These are phyloP conservation scores for Beaufortia kweichowensis DNA, from an alignment of 2,113 vertebrate species.

Conservation along the genomic window DNA sequence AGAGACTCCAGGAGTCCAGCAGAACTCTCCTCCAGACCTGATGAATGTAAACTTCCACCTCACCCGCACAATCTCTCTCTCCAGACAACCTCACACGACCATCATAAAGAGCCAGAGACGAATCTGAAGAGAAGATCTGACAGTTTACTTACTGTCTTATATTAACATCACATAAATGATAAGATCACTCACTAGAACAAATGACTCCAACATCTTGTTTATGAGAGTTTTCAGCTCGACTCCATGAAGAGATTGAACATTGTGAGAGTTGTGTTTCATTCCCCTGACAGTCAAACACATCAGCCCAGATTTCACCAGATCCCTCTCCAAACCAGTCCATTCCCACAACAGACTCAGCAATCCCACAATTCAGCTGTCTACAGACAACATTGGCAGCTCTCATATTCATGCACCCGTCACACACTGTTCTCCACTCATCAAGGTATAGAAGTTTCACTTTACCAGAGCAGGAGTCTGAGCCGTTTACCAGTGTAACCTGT, in stretches of 20 bases:
- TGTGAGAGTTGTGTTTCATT: background rate
- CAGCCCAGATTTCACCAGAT: conserved; percentile 1
- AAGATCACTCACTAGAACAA: conserved; percentile 37
- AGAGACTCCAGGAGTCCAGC: conserved; percentile 43
- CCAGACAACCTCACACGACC: conserved; percentile 44
- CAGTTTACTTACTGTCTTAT: background rate
- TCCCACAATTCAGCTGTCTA: background rate
- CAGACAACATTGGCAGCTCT: background rate
- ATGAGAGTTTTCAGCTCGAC: conserved; percentile 27
- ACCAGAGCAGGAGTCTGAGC: conserved; percentile 35
- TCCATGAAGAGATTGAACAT: conserved; percentile 4
- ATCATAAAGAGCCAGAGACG: conserved; percentile 38
- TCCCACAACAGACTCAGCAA: conserved; percentile 3
- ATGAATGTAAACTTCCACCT: conserved; percentile 48
- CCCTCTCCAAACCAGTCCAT: background rate
- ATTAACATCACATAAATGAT: too few species aligned
- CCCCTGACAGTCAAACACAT: background rate
- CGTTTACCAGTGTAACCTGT: background rate
- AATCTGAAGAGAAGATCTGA: conserved; percentile 18
- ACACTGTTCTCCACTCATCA: background rate
- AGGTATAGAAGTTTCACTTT: background rate
- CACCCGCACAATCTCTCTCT: conserved; percentile 47
- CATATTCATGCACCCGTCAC: background rate
- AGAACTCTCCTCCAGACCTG: conserved; percentile 52
- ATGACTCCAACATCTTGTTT: conserved; percentile 46